Evolutionary conservation across 2,113 vertebrate species (phyloP).

Genomic region (Tylochromis polylepis): DNA sequence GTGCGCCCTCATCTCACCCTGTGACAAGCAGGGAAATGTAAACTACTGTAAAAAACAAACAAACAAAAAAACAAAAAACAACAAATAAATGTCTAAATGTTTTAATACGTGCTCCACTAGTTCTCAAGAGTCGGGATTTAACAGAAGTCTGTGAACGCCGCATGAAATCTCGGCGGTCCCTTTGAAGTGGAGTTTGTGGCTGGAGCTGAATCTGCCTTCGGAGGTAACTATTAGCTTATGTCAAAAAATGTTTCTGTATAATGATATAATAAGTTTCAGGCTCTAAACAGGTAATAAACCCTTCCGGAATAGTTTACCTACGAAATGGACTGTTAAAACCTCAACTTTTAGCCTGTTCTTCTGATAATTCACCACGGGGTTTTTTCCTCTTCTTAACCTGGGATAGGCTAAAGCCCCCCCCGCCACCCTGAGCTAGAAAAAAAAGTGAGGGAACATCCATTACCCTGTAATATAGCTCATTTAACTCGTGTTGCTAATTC

Average conservation of each 20-base stretch:
- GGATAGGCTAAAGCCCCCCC: background rate
- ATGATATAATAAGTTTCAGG: background rate
- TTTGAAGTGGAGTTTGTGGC: conserved; percentile 3
- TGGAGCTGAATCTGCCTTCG: background rate
- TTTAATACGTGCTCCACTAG: background rate
- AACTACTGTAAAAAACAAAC: background rate
- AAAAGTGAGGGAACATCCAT: background rate
- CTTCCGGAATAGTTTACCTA: background rate
- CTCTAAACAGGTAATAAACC: background rate
- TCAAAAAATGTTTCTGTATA: fast-evolving
- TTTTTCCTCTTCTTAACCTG: background rate
- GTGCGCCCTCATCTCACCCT: too few relatives aligned
- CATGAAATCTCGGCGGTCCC: background rate
- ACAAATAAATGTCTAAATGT: background rate
- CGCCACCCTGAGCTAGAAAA: background rate
- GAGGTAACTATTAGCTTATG: background rate
- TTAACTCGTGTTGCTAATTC: background rate
- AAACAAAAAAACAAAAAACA: background rate
- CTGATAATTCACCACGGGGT: background rate
- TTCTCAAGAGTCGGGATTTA: background rate
- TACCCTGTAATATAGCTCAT: background rate
- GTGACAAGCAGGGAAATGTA: background rate
- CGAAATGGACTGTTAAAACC: background rate
- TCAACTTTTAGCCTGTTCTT: background rate
- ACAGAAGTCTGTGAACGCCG: background rate